phyloP scores from a whole-genome alignment of 2,888 invertebrate genomes.

The Agrenia bidenticulata region DNA sequence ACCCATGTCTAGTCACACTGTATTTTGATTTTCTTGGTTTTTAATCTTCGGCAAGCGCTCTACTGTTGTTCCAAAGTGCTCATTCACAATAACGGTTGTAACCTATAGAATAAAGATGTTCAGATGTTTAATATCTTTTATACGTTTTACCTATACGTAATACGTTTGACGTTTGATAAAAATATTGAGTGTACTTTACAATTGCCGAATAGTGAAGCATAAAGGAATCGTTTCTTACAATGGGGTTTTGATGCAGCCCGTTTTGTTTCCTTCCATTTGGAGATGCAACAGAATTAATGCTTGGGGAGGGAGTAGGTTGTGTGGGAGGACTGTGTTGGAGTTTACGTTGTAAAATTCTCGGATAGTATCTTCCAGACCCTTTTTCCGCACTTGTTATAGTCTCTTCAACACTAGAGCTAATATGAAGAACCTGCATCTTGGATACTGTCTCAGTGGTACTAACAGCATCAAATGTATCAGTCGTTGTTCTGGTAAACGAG shows the following conservation, averaged over 20 bases:
- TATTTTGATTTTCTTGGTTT: no score
- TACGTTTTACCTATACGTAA: no score
- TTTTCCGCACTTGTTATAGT: neutral
- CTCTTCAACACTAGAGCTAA: slow-evolving; percentile 1
- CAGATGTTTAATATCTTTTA: no score
- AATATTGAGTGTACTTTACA: no score
- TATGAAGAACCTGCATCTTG: neutral
- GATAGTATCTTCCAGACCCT: slow-evolving; percentile 10
- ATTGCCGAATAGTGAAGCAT: no score
- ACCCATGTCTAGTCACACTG: no score
- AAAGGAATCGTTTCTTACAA: no score
- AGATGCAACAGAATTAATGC: slow-evolving; percentile 9
- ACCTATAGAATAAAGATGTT: neutral
- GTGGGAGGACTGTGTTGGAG: neutral
- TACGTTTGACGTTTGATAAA: no score
- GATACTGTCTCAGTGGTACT: neutral
- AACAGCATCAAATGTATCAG: neutral
- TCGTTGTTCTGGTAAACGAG: neutral
- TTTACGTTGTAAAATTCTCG: neutral
- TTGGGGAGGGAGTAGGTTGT: slow-evolving; percentile 8
- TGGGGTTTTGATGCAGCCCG: neutral
- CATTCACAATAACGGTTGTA: slow-evolving; percentile 12
- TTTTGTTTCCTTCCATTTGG: neutral
- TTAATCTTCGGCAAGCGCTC: neutral
- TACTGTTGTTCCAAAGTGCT: slow-evolving; percentile 7